phyloP scores from a whole-genome alignment of 2,888 invertebrate species.

The Herminia tarsipennalis region DNA sequence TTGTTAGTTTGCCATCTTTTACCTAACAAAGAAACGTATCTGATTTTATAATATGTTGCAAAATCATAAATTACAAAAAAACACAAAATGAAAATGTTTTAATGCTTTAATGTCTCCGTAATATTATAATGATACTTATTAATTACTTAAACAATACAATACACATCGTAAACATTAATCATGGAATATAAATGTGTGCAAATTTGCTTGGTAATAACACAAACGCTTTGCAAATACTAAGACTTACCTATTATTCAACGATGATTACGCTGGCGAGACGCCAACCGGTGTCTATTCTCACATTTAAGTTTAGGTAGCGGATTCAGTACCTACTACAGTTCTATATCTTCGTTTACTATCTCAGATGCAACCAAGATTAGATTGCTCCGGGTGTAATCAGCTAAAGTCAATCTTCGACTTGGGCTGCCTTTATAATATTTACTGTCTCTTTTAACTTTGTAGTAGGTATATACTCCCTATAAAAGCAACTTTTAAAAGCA shows the following conservation, averaged over 20 bases:
- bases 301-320: conserved; percentile 45
- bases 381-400: conserved; percentile 21
- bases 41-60: too few species aligned
- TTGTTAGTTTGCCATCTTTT: too few species aligned
- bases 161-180: conserved; percentile 40
- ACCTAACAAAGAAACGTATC: too few species aligned
- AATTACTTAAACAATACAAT: conserved; percentile 24
- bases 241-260: conserved; percentile 61
- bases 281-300: conserved; percentile 53
- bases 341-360: conserved; percentile 36
- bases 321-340: conserved; percentile 37
- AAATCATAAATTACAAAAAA: neutral
- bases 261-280: conserved; percentile 63
- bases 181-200: conserved; percentile 48
- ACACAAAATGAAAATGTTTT: neutral
- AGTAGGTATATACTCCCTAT: too few species aligned
- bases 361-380: conserved; percentile 32
- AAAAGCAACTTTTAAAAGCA: too few species aligned
- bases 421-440: too few species aligned
- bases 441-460: too few species aligned
- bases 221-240: conserved; percentile 61
- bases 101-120: conserved; percentile 8
- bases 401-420: too few species aligned
- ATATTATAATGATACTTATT: conserved; percentile 19
- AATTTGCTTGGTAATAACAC: conserved; percentile 58